Conservation (phyloP, 2,797 vertebrate genomes). For the Echiichthys vipera region DNA sequence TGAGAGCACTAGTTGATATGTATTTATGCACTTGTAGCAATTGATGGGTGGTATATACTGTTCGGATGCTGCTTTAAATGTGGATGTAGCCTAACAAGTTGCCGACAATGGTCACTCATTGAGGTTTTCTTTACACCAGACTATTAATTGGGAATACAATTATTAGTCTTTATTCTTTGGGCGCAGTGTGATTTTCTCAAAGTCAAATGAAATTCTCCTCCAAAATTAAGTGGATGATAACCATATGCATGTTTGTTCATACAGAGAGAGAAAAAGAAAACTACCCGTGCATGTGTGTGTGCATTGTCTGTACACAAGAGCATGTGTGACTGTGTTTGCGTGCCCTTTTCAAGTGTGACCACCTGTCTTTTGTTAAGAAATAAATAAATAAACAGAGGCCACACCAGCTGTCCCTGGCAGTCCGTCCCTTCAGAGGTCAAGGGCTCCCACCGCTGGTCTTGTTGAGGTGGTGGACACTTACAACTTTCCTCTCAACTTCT, state of each 20-base stretch:
- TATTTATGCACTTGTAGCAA: conserved; percentile 62
- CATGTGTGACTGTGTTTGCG: conserved; percentile 79
- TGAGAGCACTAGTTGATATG: conserved; percentile 69
- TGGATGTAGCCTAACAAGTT: background rate
- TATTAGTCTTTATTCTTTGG: conserved; percentile 17
- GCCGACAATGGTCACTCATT: background rate
- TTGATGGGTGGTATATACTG: conserved; percentile 22
- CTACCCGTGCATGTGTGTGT: conserved; percentile 22
- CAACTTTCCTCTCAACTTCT: conserved; percentile 87
- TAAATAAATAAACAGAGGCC: conserved; percentile 89
- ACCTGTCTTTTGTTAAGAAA: conserved; percentile 91
- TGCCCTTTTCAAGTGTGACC: conserved; percentile 90
- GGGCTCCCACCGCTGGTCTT: conserved; percentile 90
- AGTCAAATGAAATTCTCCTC: conserved; percentile 69
- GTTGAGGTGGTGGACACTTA: conserved; percentile 86
- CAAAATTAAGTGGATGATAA: conserved; percentile 75
- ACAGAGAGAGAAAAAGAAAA: conserved; percentile 44
- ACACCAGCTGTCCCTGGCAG: conserved; percentile 90
- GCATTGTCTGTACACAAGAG: conserved; percentile 67
- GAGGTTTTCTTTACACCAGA: background rate
- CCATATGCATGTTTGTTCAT: conserved; percentile 66
- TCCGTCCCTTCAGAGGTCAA: conserved; percentile 88
- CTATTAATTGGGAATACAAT: conserved; percentile 9
- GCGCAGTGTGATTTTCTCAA: conserved; percentile 54
- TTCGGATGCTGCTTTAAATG: background rate